Base-by-base conservation (phyloP, 2,113 vertebrate genomes). In the Nanorana parkeri region DNA sequence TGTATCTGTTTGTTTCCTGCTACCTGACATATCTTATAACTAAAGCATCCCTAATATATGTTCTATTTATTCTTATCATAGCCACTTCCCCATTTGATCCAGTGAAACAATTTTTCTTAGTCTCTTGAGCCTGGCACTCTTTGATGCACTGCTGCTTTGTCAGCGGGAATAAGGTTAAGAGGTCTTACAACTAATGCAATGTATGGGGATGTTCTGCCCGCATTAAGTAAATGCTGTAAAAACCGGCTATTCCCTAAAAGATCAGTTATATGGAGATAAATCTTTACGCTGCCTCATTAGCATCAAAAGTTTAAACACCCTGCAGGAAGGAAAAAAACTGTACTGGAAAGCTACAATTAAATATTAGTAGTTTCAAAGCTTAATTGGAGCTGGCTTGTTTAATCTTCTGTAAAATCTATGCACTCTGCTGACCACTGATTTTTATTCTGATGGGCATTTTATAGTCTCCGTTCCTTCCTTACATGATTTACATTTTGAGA, bases 341-440 rank as follows among this genome's bases (percentile, higher is more conserved):
- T 66, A 19, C 52, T 68, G 55, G 63, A 76, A 76, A 75, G 64
- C 75, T 65, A 68, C 80, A 83, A 83, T 83, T 83, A 83, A 83
- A 83, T 83, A 83, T 75, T 83, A 60, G 80, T 54, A 67, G 29
- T 60, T 75, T 60, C 29, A 28, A 60, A 28, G 63, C 80, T 76
- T 83, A 83, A 83, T 83, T 83, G 52, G 63, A 83, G 29, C 55
- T 83, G 80, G 72, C 71, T 67, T 83, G 80, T 83, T 75, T 83
- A 83, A 83, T 83, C 80, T 83, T 60, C 52, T 76, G 72, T 76
- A 83, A 83, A 83, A 83, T 83, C 54, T 68, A 47, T 83, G 80
- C 80, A 68, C 71, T 75, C 71, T 41, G 72, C 72, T 76, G 63
- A 83, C 72, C 63, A 68, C 72, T 75, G 67, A 58, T 68, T 68